A percentile compares a stretch with the other conserved stretches of the same genome.
Conservation (phyloP, 1,140 invertebrate genomes). For the Trypoxylus dichotomus region DNA sequence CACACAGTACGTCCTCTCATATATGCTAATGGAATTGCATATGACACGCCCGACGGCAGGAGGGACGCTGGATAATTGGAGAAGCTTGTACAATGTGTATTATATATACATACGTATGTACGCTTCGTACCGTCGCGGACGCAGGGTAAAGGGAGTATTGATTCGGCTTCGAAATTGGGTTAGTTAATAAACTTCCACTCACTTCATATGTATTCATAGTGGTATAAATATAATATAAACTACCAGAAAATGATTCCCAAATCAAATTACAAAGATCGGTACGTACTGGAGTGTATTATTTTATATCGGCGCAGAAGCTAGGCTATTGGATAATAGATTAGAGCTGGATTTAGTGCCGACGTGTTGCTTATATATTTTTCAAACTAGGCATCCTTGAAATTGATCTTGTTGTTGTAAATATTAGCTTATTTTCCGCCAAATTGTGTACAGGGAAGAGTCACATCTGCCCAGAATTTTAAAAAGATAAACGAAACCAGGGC, state of each 20-base stretch:
- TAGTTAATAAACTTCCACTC: constrained; percentile 20
- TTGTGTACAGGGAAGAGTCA: too few relatives aligned
- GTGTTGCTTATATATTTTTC: too few relatives aligned
- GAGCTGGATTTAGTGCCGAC: not conserved
- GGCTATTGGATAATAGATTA: not conserved
- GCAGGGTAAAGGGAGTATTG: not conserved
- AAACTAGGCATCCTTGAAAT: too few relatives aligned
- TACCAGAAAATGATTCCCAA: constrained; percentile 9
- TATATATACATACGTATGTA: not conserved
- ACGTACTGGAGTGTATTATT: not conserved
- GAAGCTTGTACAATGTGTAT: not conserved
- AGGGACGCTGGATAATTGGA: not conserved
- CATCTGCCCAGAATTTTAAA: too few relatives aligned
- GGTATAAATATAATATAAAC: constrained; percentile 14
- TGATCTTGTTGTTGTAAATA: too few relatives aligned
- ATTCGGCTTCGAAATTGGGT: constrained; percentile 5
- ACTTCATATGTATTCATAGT: constrained; percentile 20
- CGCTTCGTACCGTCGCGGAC: not conserved
- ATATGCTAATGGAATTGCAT: not conserved
- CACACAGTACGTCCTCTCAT: not conserved
- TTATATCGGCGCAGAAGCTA: not conserved
- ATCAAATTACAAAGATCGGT: constrained; percentile 1
- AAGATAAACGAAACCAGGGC: too few relatives aligned
- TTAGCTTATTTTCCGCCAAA: too few relatives aligned
- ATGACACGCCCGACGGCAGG: not conserved